Conservation (phyloP, 2,113 vertebrate genomes). For the Gavia stellata region DNA sequence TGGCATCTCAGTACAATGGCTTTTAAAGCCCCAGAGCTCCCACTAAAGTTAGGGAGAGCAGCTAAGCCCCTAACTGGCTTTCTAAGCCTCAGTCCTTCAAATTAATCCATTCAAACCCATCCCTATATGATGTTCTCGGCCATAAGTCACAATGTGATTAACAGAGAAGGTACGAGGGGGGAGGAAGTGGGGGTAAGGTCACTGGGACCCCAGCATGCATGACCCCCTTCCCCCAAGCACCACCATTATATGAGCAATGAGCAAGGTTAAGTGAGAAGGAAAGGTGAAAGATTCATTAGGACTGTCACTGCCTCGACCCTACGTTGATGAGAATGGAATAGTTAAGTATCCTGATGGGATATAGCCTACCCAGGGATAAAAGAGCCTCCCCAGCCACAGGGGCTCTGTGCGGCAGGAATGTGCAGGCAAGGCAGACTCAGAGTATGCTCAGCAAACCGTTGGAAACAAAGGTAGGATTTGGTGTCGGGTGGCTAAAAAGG, state of each 20-base stretch:
- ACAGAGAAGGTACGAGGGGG: neutral
- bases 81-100: slow-evolving; percentile 8
- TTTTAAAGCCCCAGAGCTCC: neutral
- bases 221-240: neutral
- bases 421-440: neutral
- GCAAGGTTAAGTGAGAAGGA: neutral
- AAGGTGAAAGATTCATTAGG: neutral
- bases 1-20: neutral
- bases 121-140: neutral
- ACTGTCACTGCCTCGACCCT: neutral
- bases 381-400: neutral
- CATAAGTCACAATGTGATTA: neutral
- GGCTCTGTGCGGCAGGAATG: neutral
- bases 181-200: neutral
- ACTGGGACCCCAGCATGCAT: neutral
- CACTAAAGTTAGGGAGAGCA: slow-evolving; percentile 1
- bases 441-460: neutral
- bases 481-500: neutral
- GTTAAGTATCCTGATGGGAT: neutral
- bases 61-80: slow-evolving; percentile 42
- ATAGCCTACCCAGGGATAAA: neutral
- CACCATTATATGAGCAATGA: neutral
- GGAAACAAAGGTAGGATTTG: neutral
- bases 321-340: neutral
- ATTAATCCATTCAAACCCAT: slow-evolving; percentile 46